Conservation (phyloP, 2,888 invertebrate genomes). For the Meiosimyza platycephala region DNA sequence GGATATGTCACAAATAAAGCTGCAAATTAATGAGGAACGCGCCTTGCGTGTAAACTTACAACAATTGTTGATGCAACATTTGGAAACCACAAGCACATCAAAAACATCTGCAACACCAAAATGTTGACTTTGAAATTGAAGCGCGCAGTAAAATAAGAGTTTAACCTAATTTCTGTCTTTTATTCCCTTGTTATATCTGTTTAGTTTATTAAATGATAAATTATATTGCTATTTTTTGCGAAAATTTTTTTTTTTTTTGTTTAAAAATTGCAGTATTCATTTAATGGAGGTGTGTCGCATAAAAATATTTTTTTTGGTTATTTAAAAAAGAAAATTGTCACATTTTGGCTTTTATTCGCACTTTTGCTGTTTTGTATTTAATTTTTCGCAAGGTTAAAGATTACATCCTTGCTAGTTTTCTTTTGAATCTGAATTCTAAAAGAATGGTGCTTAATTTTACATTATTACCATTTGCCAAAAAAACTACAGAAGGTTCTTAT, state of each 20-base stretch:
- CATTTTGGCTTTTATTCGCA: not conserved
- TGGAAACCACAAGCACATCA: conserved; percentile 62
- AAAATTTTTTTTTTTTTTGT: not conserved
- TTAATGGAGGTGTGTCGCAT: no score
- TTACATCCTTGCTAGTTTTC: no score
- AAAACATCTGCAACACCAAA: conserved; percentile 53
- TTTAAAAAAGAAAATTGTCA: not conserved
- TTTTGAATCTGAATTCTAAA: no score
- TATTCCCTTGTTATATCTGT: not conserved
- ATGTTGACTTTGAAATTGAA: conserved; percentile 59
- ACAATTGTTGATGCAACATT: conserved; percentile 66
- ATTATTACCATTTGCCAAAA: no score
- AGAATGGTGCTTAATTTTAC: no score
- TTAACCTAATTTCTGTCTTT: conserved; percentile 14
- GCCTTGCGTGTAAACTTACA: conserved; percentile 65
- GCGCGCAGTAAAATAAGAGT: not conserved
- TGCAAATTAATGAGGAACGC: conserved; percentile 67
- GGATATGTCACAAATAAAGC: conserved; percentile 67
- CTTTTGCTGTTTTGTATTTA: no score
- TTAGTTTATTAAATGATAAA: conserved; percentile 7
- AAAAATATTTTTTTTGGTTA: no score
- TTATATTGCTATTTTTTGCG: not conserved
- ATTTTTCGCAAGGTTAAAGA: no score
- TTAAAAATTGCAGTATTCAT: not conserved
- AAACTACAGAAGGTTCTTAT: no score